phyloP scores from a whole-genome alignment of 2,797 vertebrate genomes.

The Streptopelia turtur region DNA sequence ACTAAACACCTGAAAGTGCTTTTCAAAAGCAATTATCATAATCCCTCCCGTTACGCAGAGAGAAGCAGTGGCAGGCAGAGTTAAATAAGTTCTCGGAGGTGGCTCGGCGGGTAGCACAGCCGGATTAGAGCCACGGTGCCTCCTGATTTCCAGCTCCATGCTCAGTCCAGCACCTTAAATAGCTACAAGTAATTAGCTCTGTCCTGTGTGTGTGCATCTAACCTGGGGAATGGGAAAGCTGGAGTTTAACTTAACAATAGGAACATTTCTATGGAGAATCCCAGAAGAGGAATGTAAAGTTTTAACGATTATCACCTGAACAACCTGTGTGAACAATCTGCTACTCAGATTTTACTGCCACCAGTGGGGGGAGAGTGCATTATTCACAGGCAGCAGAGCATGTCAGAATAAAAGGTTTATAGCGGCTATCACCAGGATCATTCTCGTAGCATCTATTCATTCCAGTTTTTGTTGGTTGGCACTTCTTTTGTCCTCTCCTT shows the following conservation, averaged over 20 bases:
- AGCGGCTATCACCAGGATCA: background rate
- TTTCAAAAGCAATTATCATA: conserved; percentile 42
- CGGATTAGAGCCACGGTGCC: background rate
- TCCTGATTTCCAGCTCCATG: background rate
- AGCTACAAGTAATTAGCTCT: conserved; percentile 14
- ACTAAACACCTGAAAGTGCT: conserved; percentile 2
- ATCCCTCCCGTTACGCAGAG: background rate
- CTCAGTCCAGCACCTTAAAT: conserved; percentile 22
- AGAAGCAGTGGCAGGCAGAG: background rate
- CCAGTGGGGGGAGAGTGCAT: background rate
- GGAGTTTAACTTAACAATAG: background rate
- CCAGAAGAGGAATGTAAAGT: background rate
- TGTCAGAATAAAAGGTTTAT: background rate
- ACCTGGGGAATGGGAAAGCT: background rate
- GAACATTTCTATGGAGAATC: background rate
- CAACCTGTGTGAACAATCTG: background rate
- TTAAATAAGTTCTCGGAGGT: conserved; percentile 27
- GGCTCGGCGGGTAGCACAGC: background rate
- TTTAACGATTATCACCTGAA: background rate
- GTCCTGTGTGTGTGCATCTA: background rate
- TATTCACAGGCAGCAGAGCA: background rate
- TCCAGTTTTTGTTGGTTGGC: background rate
- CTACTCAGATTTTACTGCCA: background rate
- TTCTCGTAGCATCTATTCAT: background rate
- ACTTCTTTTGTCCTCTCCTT: conserved; percentile 14